phyloP scores from a whole-genome alignment of 2,797 vertebrate genomes.

The Pteropus rufus region DNA sequence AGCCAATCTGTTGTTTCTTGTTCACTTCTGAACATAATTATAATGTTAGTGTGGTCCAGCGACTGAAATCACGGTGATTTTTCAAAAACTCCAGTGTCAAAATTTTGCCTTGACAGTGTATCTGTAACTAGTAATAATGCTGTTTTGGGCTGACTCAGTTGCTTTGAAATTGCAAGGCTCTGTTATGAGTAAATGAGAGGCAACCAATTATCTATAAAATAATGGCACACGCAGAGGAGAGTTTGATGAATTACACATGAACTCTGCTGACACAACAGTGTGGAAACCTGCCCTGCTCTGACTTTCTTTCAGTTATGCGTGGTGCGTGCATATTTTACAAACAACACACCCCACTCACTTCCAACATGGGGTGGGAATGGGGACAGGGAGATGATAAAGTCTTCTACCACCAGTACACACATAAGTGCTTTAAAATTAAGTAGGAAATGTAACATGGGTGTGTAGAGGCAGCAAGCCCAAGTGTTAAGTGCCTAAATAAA shows the following conservation, averaged over 20 bases:
- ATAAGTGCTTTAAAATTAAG: neutral
- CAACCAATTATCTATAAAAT: constrained; percentile 33
- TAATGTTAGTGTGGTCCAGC: neutral
- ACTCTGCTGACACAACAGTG: constrained; percentile 39
- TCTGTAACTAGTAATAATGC: constrained; percentile 56
- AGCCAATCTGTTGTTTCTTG: neutral
- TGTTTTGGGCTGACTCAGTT: constrained; percentile 60
- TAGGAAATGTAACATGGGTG: neutral
- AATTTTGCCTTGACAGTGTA: constrained; percentile 51
- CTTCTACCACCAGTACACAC: neutral
- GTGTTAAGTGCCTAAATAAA: neutral
- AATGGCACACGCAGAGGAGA: neutral
- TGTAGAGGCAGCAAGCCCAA: neutral
- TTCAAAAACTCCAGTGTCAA: constrained; percentile 35
- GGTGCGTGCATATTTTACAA: neutral
- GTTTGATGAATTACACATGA: constrained; percentile 39
- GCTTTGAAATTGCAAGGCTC: constrained; percentile 63
- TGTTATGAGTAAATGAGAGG: constrained; percentile 51
- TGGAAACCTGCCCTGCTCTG: neutral
- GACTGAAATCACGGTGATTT: constrained; percentile 31
- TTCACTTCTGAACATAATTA: neutral
- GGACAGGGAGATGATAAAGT: neutral
- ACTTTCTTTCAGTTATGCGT: neutral
- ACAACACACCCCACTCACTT: neutral
- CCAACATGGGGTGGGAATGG: neutral